These are phyloP conservation scores for Hyphantria cunea DNA, from an alignment of 1,140 invertebrate genomes.

Conservation along the genomic window DNA sequence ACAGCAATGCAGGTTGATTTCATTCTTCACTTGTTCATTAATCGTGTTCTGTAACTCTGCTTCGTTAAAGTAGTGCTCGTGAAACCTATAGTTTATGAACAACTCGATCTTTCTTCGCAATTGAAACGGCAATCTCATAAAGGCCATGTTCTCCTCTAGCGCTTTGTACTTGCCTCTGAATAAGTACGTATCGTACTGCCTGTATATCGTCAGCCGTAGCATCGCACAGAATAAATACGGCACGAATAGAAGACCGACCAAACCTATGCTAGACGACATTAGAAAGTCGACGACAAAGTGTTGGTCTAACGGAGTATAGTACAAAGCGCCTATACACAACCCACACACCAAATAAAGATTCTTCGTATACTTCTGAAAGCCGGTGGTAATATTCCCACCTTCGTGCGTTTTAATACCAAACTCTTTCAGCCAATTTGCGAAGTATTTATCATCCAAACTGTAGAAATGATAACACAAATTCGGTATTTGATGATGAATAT, in stretches of 20 bases:
- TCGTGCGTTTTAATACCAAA: slow-evolving; percentile 7
- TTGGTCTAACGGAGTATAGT: slow-evolving; percentile 36
- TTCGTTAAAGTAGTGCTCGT: slow-evolving; percentile 48
- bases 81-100: slow-evolving; percentile 49
- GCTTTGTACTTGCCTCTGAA: slow-evolving; percentile 46
- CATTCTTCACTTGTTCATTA: slow-evolving; percentile 55
- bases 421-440: slow-evolving; percentile 25
- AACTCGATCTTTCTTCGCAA: slow-evolving; percentile 45
- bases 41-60: slow-evolving; percentile 46
- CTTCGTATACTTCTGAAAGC: slow-evolving; percentile 34
- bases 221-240: slow-evolving; percentile 44
- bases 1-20: slow-evolving; percentile 54
- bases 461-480: slow-evolving; percentile 37
- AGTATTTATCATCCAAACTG: slow-evolving; percentile 1
- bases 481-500: slow-evolving; percentile 47
- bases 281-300: slow-evolving; percentile 32
- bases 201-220: slow-evolving; percentile 45
- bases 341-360: slow-evolving; percentile 43
- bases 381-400: not conserved
- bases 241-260: slow-evolving; percentile 44
- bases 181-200: slow-evolving; percentile 33
- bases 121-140: slow-evolving; percentile 38
- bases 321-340: slow-evolving; percentile 41
- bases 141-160: slow-evolving; percentile 42
- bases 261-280: slow-evolving; percentile 30